Conservation (phyloP, 2,888 invertebrate genomes). For the Melieria omissa region DNA sequence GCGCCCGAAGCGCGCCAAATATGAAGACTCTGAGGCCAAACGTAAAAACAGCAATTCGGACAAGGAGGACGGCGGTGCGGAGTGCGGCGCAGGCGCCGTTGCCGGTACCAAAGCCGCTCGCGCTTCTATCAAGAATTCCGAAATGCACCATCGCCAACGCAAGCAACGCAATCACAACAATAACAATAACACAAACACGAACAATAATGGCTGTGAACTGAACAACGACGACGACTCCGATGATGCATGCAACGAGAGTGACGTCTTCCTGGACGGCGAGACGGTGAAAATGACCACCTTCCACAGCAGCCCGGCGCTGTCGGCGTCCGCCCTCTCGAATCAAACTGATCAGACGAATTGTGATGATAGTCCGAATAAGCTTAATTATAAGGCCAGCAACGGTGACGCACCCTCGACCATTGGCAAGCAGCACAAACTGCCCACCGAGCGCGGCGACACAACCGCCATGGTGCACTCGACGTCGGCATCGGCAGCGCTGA, state of each 20-base stretch:
- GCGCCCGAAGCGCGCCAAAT: slow-evolving; percentile 50
- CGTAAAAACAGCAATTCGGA: slow-evolving; percentile 64
- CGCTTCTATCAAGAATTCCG: slow-evolving; percentile 47
- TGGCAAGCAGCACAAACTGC: slow-evolving; percentile 36
- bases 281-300: slow-evolving; percentile 53
- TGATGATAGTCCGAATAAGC: slow-evolving; percentile 51
- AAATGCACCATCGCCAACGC: slow-evolving; percentile 64
- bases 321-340: slow-evolving; percentile 55
- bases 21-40: slow-evolving; percentile 58
- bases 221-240: slow-evolving; percentile 45
- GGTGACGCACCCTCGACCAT: slow-evolving; percentile 26
- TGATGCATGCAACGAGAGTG: slow-evolving; percentile 51
- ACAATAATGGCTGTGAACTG: slow-evolving; percentile 49
- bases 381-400: slow-evolving; percentile 44
- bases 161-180: slow-evolving; percentile 54
- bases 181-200: slow-evolving; percentile 47
- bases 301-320: slow-evolving; percentile 54
- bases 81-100: slow-evolving; percentile 51
- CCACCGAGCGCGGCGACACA: slow-evolving; percentile 37
- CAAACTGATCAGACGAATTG: slow-evolving; percentile 62
- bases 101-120: slow-evolving; percentile 31
- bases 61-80: slow-evolving; percentile 46
- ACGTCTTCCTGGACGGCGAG: slow-evolving; percentile 53
- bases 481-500: slow-evolving; percentile 33
- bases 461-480: slow-evolving; percentile 43